Evolutionary conservation across 2,113 vertebrate species (phyloP), one percentile per base, ranked within the genome.

Genomic region (Malurus melanocephalus): DNA sequence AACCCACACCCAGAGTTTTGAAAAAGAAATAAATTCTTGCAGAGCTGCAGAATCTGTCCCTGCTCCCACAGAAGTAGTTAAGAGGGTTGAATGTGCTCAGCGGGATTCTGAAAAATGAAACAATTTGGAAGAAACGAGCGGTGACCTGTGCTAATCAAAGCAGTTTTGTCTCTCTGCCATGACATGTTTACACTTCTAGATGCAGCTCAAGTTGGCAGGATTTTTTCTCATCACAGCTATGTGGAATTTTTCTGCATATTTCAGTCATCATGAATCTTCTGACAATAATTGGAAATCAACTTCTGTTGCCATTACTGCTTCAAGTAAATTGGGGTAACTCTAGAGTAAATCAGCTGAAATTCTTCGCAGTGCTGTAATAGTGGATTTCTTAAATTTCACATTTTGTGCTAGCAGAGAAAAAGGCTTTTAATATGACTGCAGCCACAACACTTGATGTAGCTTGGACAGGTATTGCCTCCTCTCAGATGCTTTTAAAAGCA

Each of bases 121-220:
- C 0, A 0, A 42, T 77, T 89, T 72, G 60, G 55, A 80, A 90
- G 81, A 57, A 83, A 51, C 3, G 32, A 73, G 43, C 0, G 0
- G 33, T 80, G 64, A 87, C 51, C 77, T 46, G 32, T 2, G 5
- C 43, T 77, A 66, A 89, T 91, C 79, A 73, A 65, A 69, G 55
- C 10, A 33, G 43, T 66, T 91, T 49, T 73, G 48, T 76, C 55
- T 76, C 61, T 51, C 42, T 92, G 79, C 79, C 88, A 72, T 28
- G 69, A 52, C 32, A 38, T 74, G 10, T 89, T 91, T 82, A 79
- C 67, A 43, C 32, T 55, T 89, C 18, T 26, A 80, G 46, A 42
- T 77, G 56, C 52, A 91, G 56, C 43, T 66, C 28, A 91, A 38
- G 5, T 59, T 92, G 77, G 48, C 76, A 91, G 85, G 38, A 67